Percentiles rank a stretch among this genome's conserved stretches.
Conservation (phyloP, 2,113 vertebrate genomes). For the Labeo catla region DNA sequence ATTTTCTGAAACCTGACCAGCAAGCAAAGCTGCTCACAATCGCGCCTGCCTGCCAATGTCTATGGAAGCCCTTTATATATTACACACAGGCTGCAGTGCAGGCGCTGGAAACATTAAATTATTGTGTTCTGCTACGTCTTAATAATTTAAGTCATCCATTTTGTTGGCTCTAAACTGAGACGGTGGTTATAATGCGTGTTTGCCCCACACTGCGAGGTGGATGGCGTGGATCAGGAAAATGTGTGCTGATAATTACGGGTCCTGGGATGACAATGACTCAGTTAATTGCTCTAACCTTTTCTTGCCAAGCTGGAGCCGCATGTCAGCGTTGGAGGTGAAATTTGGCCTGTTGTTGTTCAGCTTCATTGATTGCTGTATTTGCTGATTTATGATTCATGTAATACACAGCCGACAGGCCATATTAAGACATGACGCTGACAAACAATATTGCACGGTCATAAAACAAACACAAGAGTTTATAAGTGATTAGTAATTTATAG, state of each 20-base stretch:
- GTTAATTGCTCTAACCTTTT: conserved; percentile 38
- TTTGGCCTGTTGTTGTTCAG: conserved; percentile 40
- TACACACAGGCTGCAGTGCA: background rate
- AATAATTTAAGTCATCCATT: conserved; percentile 14
- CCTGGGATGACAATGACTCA: background rate
- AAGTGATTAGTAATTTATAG: background rate
- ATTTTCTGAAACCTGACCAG: conserved; percentile 75
- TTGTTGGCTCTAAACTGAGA: background rate
- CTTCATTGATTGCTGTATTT: conserved; percentile 49
- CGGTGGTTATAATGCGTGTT: background rate
- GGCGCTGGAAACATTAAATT: background rate
- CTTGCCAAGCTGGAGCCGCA: conserved; percentile 2
- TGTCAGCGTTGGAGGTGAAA: conserved; percentile 38
- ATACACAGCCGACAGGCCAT: background rate
- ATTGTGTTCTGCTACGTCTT: background rate
- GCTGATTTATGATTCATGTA: conserved; percentile 38
- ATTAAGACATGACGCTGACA: conserved; percentile 35
- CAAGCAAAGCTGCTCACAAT: conserved; percentile 66
- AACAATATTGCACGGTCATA: conserved; percentile 17
- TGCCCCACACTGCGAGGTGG: conserved; percentile 15
- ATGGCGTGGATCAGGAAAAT: background rate
- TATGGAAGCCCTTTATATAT: conserved; percentile 59
- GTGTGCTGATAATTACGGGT: background rate
- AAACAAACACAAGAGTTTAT: conserved; percentile 16
- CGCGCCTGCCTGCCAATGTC: background rate